Percentiles rank a stretch among this genome's conserved stretches.
Evolutionary conservation across 2,888 invertebrate genomes (phyloP).

Genomic region (Arctia plantaginis): DNA sequence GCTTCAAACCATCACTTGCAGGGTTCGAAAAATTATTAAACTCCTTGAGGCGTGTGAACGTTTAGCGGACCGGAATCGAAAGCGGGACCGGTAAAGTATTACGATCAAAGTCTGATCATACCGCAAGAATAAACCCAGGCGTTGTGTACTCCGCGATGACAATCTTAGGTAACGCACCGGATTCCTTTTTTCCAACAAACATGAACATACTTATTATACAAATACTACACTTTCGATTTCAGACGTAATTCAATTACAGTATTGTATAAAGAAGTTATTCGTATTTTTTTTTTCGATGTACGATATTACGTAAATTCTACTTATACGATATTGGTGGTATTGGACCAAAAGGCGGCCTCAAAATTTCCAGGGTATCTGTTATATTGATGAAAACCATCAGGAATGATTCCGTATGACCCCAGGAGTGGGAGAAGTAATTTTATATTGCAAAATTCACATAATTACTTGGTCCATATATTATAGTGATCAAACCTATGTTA

Average conservation of each 20-base stretch:
- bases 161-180: slow-evolving; percentile 1
- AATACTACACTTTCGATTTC: not conserved
- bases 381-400: no score
- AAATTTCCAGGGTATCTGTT: no score
- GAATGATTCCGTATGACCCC: no score
- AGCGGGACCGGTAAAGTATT: slow-evolving; percentile 65
- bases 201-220: not conserved
- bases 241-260: not conserved
- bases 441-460: no score
- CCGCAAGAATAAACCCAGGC: slow-evolving; percentile 56
- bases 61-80: slow-evolving; percentile 64
- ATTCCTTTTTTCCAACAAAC: slow-evolving; percentile 26
- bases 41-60: slow-evolving; percentile 60
- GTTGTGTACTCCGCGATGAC: slow-evolving; percentile 18
- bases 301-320: no score
- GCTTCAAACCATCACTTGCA: slow-evolving; percentile 67
- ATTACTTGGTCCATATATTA: no score
- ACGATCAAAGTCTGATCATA: slow-evolving; percentile 64
- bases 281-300: no score
- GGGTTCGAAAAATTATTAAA: slow-evolving; percentile 68
- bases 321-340: no score
- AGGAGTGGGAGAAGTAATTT: no score
- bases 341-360: no score
- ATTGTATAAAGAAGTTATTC: no score
- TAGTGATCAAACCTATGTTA: no score